Evolutionary conservation across 35 echinoderm and acorn worm genomes (phyloP).

Genomic region (Patiria miniata): DNA sequence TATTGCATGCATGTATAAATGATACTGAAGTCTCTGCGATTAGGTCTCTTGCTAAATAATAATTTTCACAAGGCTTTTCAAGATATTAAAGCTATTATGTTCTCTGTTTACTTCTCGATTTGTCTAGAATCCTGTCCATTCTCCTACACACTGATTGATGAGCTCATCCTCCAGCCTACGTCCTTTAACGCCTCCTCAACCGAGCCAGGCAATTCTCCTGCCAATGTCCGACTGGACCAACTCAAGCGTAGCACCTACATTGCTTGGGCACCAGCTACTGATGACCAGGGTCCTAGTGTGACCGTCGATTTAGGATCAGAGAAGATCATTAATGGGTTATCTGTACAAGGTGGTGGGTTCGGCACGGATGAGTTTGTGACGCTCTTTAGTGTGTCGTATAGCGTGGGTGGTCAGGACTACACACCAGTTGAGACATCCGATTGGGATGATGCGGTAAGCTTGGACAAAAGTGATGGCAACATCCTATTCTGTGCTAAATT

Average conservation of each 20-base stretch:
- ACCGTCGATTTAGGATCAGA: constrained; percentile 67
- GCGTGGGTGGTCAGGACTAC: constrained; percentile 58
- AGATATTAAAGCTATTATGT: background rate
- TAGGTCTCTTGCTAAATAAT: background rate
- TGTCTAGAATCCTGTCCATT: background rate
- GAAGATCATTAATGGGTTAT: constrained; percentile 58
- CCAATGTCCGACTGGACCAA: constrained; percentile 57
- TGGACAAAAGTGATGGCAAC: background rate
- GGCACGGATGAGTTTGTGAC: constrained; percentile 52
- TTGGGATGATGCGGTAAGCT: constrained; percentile 39
- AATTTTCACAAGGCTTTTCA: background rate
- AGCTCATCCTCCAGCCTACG: constrained; percentile 30
- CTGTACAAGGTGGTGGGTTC: constrained; percentile 74
- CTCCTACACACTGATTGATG: constrained; percentile 6
- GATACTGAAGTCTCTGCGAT: background rate
- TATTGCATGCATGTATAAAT: background rate
- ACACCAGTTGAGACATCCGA: constrained; percentile 38
- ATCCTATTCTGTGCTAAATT: too few species aligned
- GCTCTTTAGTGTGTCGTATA: constrained; percentile 57
- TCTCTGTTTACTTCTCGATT: background rate
- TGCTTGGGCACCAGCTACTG: constrained; percentile 56
- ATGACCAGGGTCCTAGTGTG: constrained; percentile 51
- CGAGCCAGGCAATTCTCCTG: constrained; percentile 34
- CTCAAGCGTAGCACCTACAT: constrained; percentile 31
- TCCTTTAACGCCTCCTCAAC: constrained; percentile 60